Evolutionary conservation across 1,140 invertebrate genomes (phyloP).

Genomic region (Diprion similis): DNA sequence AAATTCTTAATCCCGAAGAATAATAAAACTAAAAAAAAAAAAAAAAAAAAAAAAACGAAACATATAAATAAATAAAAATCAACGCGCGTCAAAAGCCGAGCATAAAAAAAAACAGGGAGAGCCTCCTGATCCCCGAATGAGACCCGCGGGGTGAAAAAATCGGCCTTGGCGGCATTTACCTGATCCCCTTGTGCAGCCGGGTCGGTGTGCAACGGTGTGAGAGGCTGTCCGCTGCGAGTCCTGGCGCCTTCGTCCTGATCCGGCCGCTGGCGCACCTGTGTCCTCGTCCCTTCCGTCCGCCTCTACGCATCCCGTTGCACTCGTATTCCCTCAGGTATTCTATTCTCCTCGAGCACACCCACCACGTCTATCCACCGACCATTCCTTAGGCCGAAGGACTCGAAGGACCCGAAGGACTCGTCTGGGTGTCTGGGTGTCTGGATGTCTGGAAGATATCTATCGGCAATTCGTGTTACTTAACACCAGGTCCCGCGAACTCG

Average conservation of each 20-base stretch:
- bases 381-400: conserved; percentile 26
- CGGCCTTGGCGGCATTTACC: conserved; percentile 4
- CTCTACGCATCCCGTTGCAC: conserved; percentile 21
- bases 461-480: neutral
- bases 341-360: conserved; percentile 1
- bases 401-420: conserved; percentile 20
- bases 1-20: neutral
- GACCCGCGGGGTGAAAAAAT: neutral
- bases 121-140: neutral
- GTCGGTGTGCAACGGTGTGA: neutral
- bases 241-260: conserved; percentile 43
- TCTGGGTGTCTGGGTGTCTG: conserved; percentile 25
- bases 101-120: neutral
- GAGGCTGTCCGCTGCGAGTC: conserved; percentile 46
- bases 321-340: neutral
- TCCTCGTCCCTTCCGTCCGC: conserved; percentile 33
- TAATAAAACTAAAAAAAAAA: too few relatives aligned
- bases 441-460: conserved; percentile 5
- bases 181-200: neutral
- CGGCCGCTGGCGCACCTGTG: conserved; percentile 49
- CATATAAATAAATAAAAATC: neutral
- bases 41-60: too few relatives aligned
- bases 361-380: conserved; percentile 17
- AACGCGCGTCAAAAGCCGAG: neutral
- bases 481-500: neutral